phyloP scores from a whole-genome alignment of 2,888 invertebrate species.

The Ectemnius lituratus region DNA sequence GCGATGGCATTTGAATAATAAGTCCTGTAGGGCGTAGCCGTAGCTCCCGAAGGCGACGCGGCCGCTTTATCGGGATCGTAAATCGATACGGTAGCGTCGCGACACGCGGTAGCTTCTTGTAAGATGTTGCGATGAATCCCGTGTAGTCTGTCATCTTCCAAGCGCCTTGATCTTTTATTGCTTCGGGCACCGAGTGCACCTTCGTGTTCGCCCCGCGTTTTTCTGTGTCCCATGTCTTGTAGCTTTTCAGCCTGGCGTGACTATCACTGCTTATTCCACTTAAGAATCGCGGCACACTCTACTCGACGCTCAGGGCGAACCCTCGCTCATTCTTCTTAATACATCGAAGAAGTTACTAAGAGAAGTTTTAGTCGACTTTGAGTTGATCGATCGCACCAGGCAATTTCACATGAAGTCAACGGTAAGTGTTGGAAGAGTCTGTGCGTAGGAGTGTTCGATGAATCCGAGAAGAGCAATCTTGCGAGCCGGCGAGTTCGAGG shows the following conservation, averaged over 20 bases:
- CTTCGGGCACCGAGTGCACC: conserved; percentile 14
- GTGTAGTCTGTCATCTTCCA: conserved; percentile 58
- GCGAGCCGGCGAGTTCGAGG: no score
- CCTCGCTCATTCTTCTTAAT: no score
- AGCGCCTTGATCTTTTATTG: not conserved
- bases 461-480: no score
- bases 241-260: not conserved
- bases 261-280: conserved; percentile 2
- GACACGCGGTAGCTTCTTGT: conserved; percentile 54
- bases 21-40: conserved; percentile 37
- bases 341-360: no score
- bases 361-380: no score
- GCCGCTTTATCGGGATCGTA: conserved; percentile 50
- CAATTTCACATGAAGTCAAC: no score
- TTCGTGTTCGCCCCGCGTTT: conserved; percentile 1
- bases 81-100: conserved; percentile 54
- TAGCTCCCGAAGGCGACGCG: conserved; percentile 27
- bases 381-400: no score
- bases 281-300: not conserved
- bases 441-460: no score
- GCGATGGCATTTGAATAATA: conserved; percentile 46
- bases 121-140: conserved; percentile 44
- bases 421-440: no score
- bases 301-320: no score
- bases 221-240: not conserved